Conservation (phyloP, 2,113 vertebrate genomes). For the Lepus europaeus region DNA sequence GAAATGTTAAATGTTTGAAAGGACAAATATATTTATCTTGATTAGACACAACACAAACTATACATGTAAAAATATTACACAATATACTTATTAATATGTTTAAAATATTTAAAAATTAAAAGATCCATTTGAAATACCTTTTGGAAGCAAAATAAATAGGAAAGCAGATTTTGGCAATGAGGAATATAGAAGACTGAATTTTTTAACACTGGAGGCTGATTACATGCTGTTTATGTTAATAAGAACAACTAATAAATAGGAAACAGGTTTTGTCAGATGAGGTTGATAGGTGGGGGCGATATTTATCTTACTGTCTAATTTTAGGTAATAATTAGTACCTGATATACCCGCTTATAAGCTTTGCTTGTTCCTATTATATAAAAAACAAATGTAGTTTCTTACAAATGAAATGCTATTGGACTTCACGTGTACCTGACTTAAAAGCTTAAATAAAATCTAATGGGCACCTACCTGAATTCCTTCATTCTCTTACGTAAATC, state of each 20-base stretch:
- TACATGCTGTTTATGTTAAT: not conserved
- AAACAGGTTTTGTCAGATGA: not conserved
- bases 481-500: slow-evolving; percentile 51
- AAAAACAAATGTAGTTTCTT: not conserved
- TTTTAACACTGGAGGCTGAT: not conserved
- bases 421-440: not conserved
- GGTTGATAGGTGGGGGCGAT: not conserved
- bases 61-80: no score
- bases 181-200: not conserved
- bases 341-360: not conserved
- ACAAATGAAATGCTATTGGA: not conserved
- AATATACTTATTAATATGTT: no score
- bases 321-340: not conserved
- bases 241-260: not conserved
- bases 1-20: no score
- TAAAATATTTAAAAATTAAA: no score
- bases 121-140: not conserved
- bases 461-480: slow-evolving; percentile 63
- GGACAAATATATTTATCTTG: no score
- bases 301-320: not conserved
- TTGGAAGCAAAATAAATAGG: not conserved
- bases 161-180: not conserved
- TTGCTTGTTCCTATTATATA: not conserved
- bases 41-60: no score
- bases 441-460: not conserved